phyloP scores from a whole-genome alignment of 2,888 invertebrate species.

The Aphodius granarius region DNA sequence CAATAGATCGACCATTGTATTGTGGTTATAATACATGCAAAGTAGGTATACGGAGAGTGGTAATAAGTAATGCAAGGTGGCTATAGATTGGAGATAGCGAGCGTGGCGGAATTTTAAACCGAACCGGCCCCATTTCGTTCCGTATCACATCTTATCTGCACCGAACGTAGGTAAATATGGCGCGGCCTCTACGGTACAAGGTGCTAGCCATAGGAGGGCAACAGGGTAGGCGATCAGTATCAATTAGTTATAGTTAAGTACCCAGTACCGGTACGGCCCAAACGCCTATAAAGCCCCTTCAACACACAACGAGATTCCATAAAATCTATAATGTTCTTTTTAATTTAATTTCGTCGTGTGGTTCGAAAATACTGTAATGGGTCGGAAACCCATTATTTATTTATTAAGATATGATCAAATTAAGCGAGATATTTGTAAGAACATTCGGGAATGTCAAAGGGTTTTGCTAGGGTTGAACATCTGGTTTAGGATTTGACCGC shows the following conservation, averaged over 20 bases:
- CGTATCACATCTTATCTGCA: constrained; percentile 4
- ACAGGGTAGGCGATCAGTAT: constrained; percentile 25
- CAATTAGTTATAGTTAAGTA: constrained; percentile 29
- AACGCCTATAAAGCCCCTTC: not conserved
- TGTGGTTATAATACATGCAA: not conserved
- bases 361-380: no score
- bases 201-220: constrained; percentile 17
- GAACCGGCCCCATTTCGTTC: not conserved
- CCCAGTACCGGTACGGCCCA: constrained; percentile 21
- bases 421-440: no score
- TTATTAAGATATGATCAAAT: no score
- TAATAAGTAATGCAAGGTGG: constrained; percentile 11
- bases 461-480: no score
- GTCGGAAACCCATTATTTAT: no score
- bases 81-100: constrained; percentile 8
- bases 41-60: not conserved
- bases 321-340: no score
- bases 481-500: no score
- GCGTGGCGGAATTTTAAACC: not conserved
- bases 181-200: not conserved
- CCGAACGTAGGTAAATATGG: constrained; percentile 4
- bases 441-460: no score
- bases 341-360: no score
- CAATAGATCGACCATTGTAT: not conserved
- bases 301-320: not conserved